phyloP scores from a whole-genome alignment of 2,113 vertebrate genomes.

The Psilopogon haemacephalus region DNA sequence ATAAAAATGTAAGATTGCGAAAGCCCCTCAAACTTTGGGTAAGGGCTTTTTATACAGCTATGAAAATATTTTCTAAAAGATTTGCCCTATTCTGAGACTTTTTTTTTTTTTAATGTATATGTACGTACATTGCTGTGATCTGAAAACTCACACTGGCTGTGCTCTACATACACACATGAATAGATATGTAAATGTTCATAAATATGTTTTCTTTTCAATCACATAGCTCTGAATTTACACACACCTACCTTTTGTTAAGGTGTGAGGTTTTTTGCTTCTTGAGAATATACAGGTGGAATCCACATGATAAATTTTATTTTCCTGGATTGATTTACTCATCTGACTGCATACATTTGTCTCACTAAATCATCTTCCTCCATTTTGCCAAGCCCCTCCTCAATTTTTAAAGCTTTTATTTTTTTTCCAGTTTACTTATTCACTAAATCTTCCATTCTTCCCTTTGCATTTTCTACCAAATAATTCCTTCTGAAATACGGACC shows the following conservation, averaged over 20 bases:
- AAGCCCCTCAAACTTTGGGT: constrained; percentile 74
- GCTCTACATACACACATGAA: neutral
- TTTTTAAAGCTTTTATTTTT: neutral
- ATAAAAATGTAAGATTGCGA: constrained; percentile 76
- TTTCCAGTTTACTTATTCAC: neutral
- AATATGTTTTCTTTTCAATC: neutral
- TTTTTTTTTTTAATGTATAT: constrained; percentile 15
- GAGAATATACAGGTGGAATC: neutral
- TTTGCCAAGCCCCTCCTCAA: neutral
- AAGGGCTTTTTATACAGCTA: constrained; percentile 69
- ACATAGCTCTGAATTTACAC: neutral
- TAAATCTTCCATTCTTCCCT: neutral
- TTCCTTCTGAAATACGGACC: neutral
- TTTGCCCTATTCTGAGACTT: constrained; percentile 60
- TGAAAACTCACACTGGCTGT: neutral
- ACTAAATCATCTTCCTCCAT: neutral
- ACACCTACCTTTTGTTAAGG: neutral
- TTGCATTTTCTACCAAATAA: constrained; percentile 9
- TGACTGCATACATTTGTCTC: neutral
- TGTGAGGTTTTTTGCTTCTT: neutral
- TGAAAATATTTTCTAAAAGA: constrained; percentile 77
- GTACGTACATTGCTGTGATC: neutral
- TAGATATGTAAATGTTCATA: neutral
- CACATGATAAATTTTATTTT: neutral
- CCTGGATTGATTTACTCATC: constrained; percentile 8